These are phyloP conservation scores for Oxyruncus cristatus DNA, from an alignment of 2,113 vertebrate species.

Conservation along the genomic window DNA sequence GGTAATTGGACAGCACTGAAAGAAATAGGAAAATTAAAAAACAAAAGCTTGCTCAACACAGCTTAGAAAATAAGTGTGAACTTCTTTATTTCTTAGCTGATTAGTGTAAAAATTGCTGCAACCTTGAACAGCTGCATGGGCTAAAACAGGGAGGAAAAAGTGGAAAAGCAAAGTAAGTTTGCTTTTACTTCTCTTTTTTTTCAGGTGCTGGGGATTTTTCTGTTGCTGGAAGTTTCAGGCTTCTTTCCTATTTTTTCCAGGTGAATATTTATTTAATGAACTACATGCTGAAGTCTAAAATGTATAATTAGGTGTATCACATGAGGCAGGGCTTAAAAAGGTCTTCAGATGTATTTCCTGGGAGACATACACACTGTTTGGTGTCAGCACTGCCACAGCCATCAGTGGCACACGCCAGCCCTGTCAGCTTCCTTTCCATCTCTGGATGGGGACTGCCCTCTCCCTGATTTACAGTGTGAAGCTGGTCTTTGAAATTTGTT, in stretches of 20 bases:
- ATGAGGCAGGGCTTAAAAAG: neutral
- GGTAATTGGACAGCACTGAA: neutral
- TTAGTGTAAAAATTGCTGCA: neutral
- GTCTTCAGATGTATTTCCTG: neutral
- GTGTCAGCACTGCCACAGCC: neutral
- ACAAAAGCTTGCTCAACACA: neutral
- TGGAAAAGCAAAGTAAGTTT: neutral
- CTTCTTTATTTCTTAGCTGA: neutral
- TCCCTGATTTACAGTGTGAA: neutral
- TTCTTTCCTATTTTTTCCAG: constrained; percentile 54
- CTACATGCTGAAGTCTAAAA: neutral
- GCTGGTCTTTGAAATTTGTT: neutral
- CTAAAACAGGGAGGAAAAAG: neutral
- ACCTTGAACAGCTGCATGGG: neutral
- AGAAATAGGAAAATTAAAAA: neutral
- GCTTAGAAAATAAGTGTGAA: neutral
- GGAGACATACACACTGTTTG: neutral
- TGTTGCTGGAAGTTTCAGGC: constrained; percentile 61
- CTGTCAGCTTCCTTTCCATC: neutral
- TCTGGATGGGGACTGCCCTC: neutral
- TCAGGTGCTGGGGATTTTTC: constrained; percentile 56
- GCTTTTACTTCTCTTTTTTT: neutral
- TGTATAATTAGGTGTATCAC: neutral
- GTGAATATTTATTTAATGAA: constrained; percentile 40
- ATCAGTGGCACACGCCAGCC: neutral